These are phyloP conservation scores for Lobophora halterata DNA, from an alignment of 2,888 invertebrate genomes.

Conservation along the genomic window DNA sequence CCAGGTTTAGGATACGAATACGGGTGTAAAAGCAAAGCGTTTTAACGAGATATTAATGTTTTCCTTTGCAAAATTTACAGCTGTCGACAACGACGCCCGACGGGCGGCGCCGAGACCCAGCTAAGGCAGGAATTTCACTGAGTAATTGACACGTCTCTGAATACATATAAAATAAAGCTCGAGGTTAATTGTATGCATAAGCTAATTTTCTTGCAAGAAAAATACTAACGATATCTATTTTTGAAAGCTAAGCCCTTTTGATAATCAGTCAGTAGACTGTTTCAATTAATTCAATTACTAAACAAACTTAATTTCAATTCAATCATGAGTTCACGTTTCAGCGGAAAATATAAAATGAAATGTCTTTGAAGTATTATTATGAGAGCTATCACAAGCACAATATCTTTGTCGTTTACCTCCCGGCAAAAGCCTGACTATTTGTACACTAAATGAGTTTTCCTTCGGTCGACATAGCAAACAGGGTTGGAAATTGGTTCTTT, in stretches of 20 bases:
- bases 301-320: too few relatives aligned
- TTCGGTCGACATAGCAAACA: slow-evolving; percentile 30
- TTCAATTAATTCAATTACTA: too few relatives aligned
- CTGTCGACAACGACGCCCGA: too few relatives aligned
- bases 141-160: slow-evolving; percentile 44
- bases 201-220: slow-evolving; percentile 21
- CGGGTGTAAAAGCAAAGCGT: slow-evolving; percentile 47
- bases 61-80: slow-evolving; percentile 61
- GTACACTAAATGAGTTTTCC: slow-evolving; percentile 32
- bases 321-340: background rate
- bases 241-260: too few relatives aligned
- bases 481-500: slow-evolving; percentile 37
- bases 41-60: slow-evolving; percentile 74
- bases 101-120: slow-evolving; percentile 57
- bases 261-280: too few relatives aligned
- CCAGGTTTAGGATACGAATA: slow-evolving; percentile 45
- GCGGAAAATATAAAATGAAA: background rate
- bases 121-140: slow-evolving; percentile 45
- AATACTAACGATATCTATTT: slow-evolving; percentile 6
- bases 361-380: slow-evolving; percentile 1
- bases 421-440: slow-evolving; percentile 28
- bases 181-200: too few relatives aligned
- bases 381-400: slow-evolving; percentile 13
- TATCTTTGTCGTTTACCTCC: slow-evolving; percentile 17
- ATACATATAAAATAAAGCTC: too few relatives aligned